Conservation (phyloP, 1,140 invertebrate species). For the Bombyx mandarina region DNA sequence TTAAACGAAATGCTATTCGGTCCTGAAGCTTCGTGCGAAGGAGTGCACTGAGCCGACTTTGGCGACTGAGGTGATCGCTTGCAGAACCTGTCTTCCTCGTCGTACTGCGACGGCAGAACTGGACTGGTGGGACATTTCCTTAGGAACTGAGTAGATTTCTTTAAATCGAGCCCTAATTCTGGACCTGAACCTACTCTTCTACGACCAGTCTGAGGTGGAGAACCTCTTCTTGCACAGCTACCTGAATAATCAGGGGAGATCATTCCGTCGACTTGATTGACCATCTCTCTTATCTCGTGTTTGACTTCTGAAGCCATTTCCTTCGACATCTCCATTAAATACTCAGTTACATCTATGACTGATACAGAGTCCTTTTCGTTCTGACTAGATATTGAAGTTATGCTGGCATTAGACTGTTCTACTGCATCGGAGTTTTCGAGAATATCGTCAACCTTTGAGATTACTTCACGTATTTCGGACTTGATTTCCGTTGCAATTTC, state of each 20-base stretch:
- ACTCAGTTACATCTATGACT: slow-evolving; percentile 80
- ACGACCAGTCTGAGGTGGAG: slow-evolving; percentile 51
- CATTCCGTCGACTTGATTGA: slow-evolving; percentile 81
- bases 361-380: slow-evolving; percentile 76
- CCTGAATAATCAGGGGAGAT: slow-evolving; percentile 71
- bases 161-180: slow-evolving; percentile 53
- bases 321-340: slow-evolving; percentile 81
- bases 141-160: slow-evolving; percentile 37
- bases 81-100: slow-evolving; percentile 34
- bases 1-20: slow-evolving; percentile 66
- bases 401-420: slow-evolving; percentile 61
- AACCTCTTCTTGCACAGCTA: slow-evolving; percentile 48
- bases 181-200: slow-evolving; percentile 59
- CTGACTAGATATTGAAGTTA: slow-evolving; percentile 59
- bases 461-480: slow-evolving; percentile 84
- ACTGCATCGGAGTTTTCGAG: slow-evolving; percentile 75
- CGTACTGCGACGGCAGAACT: slow-evolving; percentile 37
- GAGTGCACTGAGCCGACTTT: slow-evolving; percentile 57
- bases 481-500: slow-evolving; percentile 86
- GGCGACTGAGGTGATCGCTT: slow-evolving; percentile 50
- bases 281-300: slow-evolving; percentile 79
- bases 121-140: slow-evolving; percentile 68
- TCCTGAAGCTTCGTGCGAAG: slow-evolving; percentile 55
- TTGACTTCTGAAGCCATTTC: slow-evolving; percentile 86
- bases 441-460: slow-evolving; percentile 83